Evolutionary conservation across 1,140 invertebrate species (phyloP).

Genomic region (Conus ventricosus): DNA sequence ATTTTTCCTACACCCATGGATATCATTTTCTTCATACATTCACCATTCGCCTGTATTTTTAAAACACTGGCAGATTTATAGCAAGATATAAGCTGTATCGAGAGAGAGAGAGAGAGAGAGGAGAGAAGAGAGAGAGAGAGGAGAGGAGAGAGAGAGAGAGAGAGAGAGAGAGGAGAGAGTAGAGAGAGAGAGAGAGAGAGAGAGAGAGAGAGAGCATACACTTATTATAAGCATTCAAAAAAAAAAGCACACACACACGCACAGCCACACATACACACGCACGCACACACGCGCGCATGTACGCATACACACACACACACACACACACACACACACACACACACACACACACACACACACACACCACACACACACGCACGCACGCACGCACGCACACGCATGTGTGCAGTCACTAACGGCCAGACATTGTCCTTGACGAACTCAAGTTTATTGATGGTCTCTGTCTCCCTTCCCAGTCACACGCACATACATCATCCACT

Average conservation of each 20-base stretch:
- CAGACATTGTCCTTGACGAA: not conserved
- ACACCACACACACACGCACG: not conserved
- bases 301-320: conserved; percentile 10
- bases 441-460: conserved; percentile 4
- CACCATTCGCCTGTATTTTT: too few species aligned
- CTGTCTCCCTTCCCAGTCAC: not conserved
- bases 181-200: conserved; percentile 17
- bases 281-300: not conserved
- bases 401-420: too few species aligned
- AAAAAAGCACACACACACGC: not conserved
- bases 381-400: not conserved
- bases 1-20: too few species aligned
- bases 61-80: too few species aligned
- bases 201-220: not conserved
- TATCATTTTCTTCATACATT: too few species aligned
- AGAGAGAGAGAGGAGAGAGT: conserved; percentile 29
- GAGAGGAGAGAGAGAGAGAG: conserved; percentile 17
- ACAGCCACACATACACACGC: not conserved
- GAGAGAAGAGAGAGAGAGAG: not conserved
- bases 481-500: not conserved
- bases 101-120: not conserved
- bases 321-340: not conserved
- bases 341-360: conserved; percentile 1
- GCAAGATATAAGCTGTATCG: too few species aligned
- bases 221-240: too few species aligned